Percentiles rank a stretch among this genome's conserved stretches.
Evolutionary conservation across 2,888 invertebrate species (phyloP).

Genomic region (Drosophila rubida): DNA sequence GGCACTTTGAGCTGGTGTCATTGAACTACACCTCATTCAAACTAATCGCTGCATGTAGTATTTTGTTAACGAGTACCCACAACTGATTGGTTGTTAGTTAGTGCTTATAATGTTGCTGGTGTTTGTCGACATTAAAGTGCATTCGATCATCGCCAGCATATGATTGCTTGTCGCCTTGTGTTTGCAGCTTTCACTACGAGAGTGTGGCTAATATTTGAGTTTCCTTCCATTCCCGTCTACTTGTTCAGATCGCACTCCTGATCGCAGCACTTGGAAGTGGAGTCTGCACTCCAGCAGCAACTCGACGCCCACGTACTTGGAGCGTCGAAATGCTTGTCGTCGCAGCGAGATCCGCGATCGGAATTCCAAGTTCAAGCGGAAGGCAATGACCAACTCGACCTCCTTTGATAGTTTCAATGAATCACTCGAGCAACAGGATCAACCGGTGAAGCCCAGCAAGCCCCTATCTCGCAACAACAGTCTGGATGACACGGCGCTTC

Average conservation of each 20-base stretch:
- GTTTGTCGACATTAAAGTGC: slow-evolving; percentile 27
- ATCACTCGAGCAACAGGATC: slow-evolving; percentile 59
- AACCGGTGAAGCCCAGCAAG: slow-evolving; percentile 47
- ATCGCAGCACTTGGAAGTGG: slow-evolving; percentile 85
- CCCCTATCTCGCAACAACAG: slow-evolving; percentile 72
- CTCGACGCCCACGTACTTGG: slow-evolving; percentile 95
- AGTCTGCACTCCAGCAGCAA: slow-evolving; percentile 87
- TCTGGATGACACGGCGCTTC: slow-evolving; percentile 81
- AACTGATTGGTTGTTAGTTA: slow-evolving; percentile 26
- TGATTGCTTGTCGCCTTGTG: slow-evolving; percentile 22
- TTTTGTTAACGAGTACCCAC: neutral
- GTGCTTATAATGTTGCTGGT: slow-evolving; percentile 56
- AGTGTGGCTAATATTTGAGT: slow-evolving; percentile 14
- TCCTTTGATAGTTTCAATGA: slow-evolving; percentile 83
- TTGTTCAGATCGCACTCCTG: slow-evolving; percentile 83
- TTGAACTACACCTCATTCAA: neutral
- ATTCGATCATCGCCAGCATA: slow-evolving; percentile 30
- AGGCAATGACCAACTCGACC: slow-evolving; percentile 82
- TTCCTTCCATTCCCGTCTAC: neutral
- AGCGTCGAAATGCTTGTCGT: slow-evolving; percentile 91
- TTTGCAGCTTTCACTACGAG: neutral
- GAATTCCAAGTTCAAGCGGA: slow-evolving; percentile 83
- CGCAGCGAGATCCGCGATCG: slow-evolving; percentile 86
- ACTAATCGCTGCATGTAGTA: slow-evolving; percentile 10
- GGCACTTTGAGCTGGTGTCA: slow-evolving; percentile 2